Base-by-base conservation (phyloP, 2,113 vertebrate species). In the Andinoacara biseriatus region DNA sequence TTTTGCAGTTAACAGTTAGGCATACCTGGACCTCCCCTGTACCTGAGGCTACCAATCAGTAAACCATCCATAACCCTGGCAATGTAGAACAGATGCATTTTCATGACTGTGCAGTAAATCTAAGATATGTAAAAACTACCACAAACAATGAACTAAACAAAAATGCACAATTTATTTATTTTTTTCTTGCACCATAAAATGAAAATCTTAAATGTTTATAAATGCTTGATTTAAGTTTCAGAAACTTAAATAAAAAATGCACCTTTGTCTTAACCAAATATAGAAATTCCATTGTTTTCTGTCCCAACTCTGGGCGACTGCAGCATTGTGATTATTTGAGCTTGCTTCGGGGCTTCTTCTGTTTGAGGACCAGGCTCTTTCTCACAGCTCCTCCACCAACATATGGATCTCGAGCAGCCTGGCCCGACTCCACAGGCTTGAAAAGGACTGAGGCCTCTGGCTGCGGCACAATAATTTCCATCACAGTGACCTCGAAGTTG, bases 371-470 rank as follows among this genome's bases (percentile, higher is more conserved):
- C 46, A 72, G 52, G 10, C 26, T 31, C 43, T 52, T 67, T 67
- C 2, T 43, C 22, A 26, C 62, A 67, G 81, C 60, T 76, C 82
- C 83, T 79, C 76, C 58, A 15, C 35, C 61, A 67, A 49, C 86
- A 78, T 18, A 6, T 87, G 88, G 75, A 72, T 77, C n/a, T 20
- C 20, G 3, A 58, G 74, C 61, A 31, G 46, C 22, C 81, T 74
- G 58, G 80, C 76, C 54, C 2, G 1, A 40, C 58, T 80, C 87
- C 86, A 84, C 26, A 1, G 29, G 67, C 83, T 87, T 76, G 81
- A 76, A 63, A 26, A 72, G 72, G 56, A 38, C 74, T 3, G 20
- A 85, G 76, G 81, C 82, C 85, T 83, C 59, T 26, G 78, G 90
- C 80, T 74, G 81, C 77, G 57, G 43, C 75, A 35, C 72, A 86